Conservation (phyloP, 2,113 vertebrate species). For the Cromileptes altivelis region DNA sequence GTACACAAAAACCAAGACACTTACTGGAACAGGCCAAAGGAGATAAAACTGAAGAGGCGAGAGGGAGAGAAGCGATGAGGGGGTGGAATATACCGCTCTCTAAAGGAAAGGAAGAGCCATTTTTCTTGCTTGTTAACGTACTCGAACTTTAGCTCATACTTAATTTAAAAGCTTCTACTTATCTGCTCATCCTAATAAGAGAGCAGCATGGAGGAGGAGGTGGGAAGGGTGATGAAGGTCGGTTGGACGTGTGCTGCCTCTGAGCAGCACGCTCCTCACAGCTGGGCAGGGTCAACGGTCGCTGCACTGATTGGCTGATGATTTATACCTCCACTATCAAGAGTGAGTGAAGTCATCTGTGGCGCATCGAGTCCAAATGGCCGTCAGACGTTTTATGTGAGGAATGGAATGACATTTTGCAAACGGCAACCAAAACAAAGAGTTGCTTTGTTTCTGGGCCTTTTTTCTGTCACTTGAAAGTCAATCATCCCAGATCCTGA, state of each 20-base stretch:
- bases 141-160: slow-evolving; percentile 59
- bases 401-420: slow-evolving; percentile 41
- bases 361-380: slow-evolving; percentile 40
- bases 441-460: slow-evolving; percentile 1
- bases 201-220: slow-evolving; percentile 29
- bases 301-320: slow-evolving; percentile 47
- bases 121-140: slow-evolving; percentile 52
- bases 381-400: slow-evolving; percentile 47
- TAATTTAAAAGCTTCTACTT: slow-evolving; percentile 49
- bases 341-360: slow-evolving; percentile 71
- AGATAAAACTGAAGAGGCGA: slow-evolving; percentile 47
- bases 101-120: slow-evolving; percentile 12
- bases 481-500: neutral
- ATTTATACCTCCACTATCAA: slow-evolving; percentile 59
- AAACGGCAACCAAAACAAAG: slow-evolving; percentile 20
- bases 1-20: slow-evolving; percentile 25
- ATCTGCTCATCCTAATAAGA: slow-evolving; percentile 48
- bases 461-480: no score
- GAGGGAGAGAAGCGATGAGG: slow-evolving; percentile 15
- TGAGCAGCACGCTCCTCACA: slow-evolving; percentile 65
- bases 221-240: slow-evolving; percentile 17
- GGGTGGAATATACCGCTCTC: neutral
- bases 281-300: slow-evolving; percentile 71
- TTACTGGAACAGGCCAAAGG: slow-evolving; percentile 63
- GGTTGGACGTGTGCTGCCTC: slow-evolving; percentile 47